These are phyloP conservation scores for Lophotis ruficrista DNA, from an alignment of 2,113 vertebrate genomes.

Conservation along the genomic window DNA sequence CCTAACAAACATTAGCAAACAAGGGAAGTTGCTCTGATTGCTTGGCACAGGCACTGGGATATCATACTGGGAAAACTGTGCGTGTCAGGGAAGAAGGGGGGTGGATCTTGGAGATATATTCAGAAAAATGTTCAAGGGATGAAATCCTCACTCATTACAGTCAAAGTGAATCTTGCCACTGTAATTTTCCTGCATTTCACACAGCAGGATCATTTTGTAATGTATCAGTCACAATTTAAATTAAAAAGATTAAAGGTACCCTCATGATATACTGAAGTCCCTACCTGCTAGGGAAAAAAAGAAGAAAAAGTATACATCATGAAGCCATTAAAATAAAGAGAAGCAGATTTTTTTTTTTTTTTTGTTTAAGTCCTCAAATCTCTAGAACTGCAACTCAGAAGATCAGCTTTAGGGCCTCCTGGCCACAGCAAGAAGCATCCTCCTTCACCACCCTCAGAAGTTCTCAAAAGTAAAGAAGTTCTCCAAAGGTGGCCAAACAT, in stretches of 20 bases:
- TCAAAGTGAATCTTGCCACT: neutral
- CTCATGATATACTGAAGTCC: neutral
- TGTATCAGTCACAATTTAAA: neutral
- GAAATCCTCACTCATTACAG: neutral
- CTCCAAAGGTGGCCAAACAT: neutral
- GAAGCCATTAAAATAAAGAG: neutral
- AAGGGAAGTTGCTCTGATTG: slow-evolving; percentile 3
- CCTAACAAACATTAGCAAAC: slow-evolving; percentile 73
- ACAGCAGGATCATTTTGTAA: neutral
- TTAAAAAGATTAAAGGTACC: slow-evolving; percentile 20
- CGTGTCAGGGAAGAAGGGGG: rapidly evolving
- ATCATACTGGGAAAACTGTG: neutral
- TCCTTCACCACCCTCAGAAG: neutral
- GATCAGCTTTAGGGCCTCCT: neutral
- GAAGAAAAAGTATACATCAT: neutral
- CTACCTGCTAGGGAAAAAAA: neutral
- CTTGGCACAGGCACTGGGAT: neutral
- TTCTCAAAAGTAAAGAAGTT: neutral
- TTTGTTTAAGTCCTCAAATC: neutral
- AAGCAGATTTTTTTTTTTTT: neutral
- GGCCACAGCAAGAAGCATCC: neutral
- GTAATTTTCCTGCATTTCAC: neutral
- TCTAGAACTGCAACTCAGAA: neutral
- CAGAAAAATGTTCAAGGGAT: neutral
- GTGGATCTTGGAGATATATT: neutral